Evolutionary conservation across 2,888 invertebrate species (phyloP).

Genomic region (Mylabris sibirica): DNA sequence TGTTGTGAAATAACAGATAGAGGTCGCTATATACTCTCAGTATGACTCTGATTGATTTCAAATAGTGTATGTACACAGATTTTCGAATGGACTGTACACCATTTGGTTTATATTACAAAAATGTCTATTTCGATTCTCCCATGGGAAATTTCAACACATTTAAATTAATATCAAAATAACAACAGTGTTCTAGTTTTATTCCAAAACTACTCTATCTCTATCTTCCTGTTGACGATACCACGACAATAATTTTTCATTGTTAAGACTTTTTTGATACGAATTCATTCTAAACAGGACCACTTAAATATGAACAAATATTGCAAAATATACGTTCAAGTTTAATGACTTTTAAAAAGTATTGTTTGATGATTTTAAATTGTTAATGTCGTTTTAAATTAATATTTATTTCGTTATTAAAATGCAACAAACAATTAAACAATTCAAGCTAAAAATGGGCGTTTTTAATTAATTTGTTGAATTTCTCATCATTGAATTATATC

Average conservation of each 20-base stretch:
- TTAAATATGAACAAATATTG: neutral
- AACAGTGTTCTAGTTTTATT: constrained; percentile 1
- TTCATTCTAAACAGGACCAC: neutral
- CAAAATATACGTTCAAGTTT: constrained; percentile 3
- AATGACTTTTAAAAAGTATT: neutral
- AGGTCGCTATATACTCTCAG: neutral
- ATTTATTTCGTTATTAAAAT: neutral
- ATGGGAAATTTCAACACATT: neutral
- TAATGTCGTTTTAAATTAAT: neutral
- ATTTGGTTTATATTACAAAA: neutral
- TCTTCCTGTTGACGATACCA: neutral
- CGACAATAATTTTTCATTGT: neutral
- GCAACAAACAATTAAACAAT: neutral
- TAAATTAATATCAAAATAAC: neutral
- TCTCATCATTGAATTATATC: no score
- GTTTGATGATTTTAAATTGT: neutral
- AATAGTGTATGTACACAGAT: neutral
- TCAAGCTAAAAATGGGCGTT: no score
- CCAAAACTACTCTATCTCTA: neutral
- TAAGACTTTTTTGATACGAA: neutral
- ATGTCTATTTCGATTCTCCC: neutral
- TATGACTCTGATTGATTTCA: neutral
- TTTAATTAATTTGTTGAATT: no score
- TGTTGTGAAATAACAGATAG: neutral
- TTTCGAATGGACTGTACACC: neutral